Base-by-base conservation (phyloP, 2,113 vertebrate genomes). In the Pachyramphus minor region DNA sequence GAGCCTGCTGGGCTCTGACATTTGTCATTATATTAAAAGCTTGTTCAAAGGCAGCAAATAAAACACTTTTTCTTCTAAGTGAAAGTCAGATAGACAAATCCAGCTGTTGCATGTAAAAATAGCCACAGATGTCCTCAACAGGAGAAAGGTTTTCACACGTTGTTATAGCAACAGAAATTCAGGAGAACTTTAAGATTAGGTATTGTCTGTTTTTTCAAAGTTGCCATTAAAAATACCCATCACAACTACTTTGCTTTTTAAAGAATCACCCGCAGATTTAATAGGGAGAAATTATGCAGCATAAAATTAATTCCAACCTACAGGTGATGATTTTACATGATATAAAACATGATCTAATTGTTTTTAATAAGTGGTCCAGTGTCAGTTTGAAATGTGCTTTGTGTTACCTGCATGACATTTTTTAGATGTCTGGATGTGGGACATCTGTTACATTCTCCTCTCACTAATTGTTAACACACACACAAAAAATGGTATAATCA, bases 31-130 rank as follows among this genome's bases (percentile, higher is more conserved):
- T 93, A 76, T 94, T 86, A 96, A 90, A 82, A 90, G 77, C 87
- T 96, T 96, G 91, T 93, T 96, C 69, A 96, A 79, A 97, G 52
- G 35, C 87, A 94, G 83, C 91, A 89, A 96, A 93, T 27, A 91
- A 97, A 96, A 35, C 86, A 86, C 68, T 94, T 96, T 94, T 78
- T 90, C 52, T 97, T 96, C 18, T 82, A 84, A 96, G 91, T 95
- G 91, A 96, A 97, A 97, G 97, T 97, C 97, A 97, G 94, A 89
- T 93, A 95, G 97, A 96, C 94, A 97, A 95, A 98, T 98, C 97
- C 98, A 98, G 98, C 97, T 98, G 98, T 98, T 98, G 67, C 42
- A 80, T 97, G 96, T 98, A 98, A 98, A 98, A 98, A 98, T 98
- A 98, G 96, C 96, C 97, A 85, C 96, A 97, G 96, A 98, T 97